Base-by-base conservation (phyloP, 2,888 invertebrate genomes). In the Noctuana brunneofusca region DNA sequence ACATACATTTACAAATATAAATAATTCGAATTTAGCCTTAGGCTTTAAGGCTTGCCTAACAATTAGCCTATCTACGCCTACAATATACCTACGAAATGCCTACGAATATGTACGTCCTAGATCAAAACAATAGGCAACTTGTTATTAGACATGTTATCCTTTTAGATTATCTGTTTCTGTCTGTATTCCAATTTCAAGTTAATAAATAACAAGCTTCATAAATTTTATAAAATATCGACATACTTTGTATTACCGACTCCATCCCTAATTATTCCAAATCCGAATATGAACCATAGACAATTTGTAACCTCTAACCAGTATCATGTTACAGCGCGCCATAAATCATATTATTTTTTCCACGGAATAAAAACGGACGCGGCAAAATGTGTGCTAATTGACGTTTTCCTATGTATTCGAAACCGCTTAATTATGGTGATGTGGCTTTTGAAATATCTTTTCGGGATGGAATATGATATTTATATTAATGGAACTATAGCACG, bases 381-480 rank as follows among this genome's bases (percentile, higher is more conserved):
- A 83, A 87, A 87, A 82, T 83, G 83, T 83, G 81, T 84, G 89
- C 89, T 91, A 91, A 91, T 90, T 90, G 90, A 89, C 89, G 79
- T 86, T 80, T 89, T 87, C 88, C 89, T 86, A 80, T 76, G 78
- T 81, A 73, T 78, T 80, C 73, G 72, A 69, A 71, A 68, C 63
- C 65, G 68, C 69, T 67, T 75, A 74, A 71, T 75, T 73, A 71
- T 66, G 52, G 58, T 35, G 68, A 68, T 66, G 68, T 63, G 64
- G 68, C 18, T 52, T 46, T 30, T 18, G 3, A 48, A 58, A 24
- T 58, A 16, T 49, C 35, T 38, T 20, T 46, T 46, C 4, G 8
- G 14, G 8, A 16, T 16, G 14, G 14, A 35, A 35, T n/a, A 35
- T 35, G 4, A 35, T 35, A 2, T 5, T 35, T n/a, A n/a, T n/a